Conservation (phyloP, 2,797 vertebrate species). For the Adelosebastes latens region DNA sequence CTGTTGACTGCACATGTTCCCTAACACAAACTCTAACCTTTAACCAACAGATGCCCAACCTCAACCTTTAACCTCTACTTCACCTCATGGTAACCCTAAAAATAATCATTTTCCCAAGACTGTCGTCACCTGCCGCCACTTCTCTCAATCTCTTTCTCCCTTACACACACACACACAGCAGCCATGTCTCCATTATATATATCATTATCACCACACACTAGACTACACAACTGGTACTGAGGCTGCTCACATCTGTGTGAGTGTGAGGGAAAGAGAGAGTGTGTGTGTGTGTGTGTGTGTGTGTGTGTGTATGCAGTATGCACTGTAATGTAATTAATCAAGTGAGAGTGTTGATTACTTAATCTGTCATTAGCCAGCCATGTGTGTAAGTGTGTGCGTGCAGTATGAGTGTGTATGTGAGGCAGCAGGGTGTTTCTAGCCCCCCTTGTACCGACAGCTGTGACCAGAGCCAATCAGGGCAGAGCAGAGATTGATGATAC, state of each 20-base stretch:
- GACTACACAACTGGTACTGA: constrained; percentile 54
- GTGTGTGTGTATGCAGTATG: constrained; percentile 14
- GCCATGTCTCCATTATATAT: constrained; percentile 18
- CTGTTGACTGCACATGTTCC: background rate
- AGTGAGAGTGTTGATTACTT: constrained; percentile 70
- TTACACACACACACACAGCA: background rate
- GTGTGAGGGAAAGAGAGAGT: background rate
- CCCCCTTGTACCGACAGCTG: constrained; percentile 72
- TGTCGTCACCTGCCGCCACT: constrained; percentile 45
- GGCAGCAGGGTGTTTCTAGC: constrained; percentile 53
- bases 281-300: constrained; percentile 2
- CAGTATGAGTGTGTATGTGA: constrained; percentile 27
- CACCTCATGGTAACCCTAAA: constrained; percentile 25
- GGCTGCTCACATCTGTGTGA: constrained; percentile 47
- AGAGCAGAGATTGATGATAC: constrained; percentile 76
- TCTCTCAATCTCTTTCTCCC: background rate
- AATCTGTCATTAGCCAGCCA: constrained; percentile 70
- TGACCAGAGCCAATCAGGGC: constrained; percentile 73
- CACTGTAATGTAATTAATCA: constrained; percentile 70
- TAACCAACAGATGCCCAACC: constrained; percentile 29
- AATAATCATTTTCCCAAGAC: constrained; percentile 38
- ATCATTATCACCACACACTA: constrained; percentile 40
- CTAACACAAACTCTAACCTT: constrained; percentile 15
- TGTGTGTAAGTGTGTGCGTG: constrained; percentile 43
- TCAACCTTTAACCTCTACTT: constrained; percentile 38